Base-by-base conservation (phyloP, 1,140 invertebrate species). In the Helicoverpa armigera region DNA sequence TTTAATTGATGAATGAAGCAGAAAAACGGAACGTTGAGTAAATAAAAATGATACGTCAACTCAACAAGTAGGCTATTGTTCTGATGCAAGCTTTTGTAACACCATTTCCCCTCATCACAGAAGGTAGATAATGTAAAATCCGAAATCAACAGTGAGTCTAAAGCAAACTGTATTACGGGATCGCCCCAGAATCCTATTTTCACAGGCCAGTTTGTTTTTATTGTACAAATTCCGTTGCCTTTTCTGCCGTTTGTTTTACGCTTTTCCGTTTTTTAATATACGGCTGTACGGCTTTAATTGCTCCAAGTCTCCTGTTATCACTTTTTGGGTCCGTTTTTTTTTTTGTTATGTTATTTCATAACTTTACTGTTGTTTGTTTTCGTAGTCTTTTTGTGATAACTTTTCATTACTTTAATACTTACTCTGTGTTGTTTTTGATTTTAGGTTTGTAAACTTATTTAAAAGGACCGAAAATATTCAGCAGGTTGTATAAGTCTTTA, bases 121-220 rank as follows among this genome's bases (percentile, higher is more conserved):
- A 43, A 61, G 63, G 43, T 60, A 43, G 65, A 70, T 79, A 82
- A 82, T 79, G 78, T 72, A 75, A 82, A 78, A 79, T 79, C 51
- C 81, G 81, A 75, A 82, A 79, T 82, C 75, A 82, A 82, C 77
- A 79, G 61, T 50, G 75, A 53, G 43, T 61, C 73, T 43, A 63
- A 60, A 75, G 73, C 60, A 69, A 74, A 75, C 60, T 51, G 70
- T 82, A 79, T 82, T 82, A 82, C 69, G 67, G 77, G 76, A 70
- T 67, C 76, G 76, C 70, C 48, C n/a, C 70, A 69, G 75, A 82
- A 75, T 79, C 70, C 74, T 69, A 74, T 82, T 82, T 79, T 65
- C 61, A 67, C 75, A 13, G 69, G 35, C 69, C 61, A 75, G 23
- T 73, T 75, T 82, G 70, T 79, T 82, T 74, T 79, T 75, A 67